Evolutionary conservation across 64 coral and sea anemone genomes (phyloP), one percentile per base, ranked within the genome.

Genomic region (Anthopleura sola): DNA sequence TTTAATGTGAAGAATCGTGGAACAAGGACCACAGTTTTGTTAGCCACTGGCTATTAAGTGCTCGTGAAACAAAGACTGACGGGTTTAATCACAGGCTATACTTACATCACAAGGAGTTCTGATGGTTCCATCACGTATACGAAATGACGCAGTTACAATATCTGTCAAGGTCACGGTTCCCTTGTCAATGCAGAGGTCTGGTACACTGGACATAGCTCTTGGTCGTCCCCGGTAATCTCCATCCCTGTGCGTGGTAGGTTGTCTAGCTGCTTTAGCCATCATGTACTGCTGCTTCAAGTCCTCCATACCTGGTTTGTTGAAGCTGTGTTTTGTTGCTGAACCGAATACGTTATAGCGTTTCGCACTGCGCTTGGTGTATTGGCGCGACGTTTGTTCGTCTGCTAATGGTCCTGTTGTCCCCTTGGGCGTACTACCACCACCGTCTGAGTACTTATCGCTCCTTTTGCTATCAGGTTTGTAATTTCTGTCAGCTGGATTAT

Each of bases 31-130:
- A 44, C 40, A 44, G 40, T 3, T 44, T 44, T 44, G 40, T 44
- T 8, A 44, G 40, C 40, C 40, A 6, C 40, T 44, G 9, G 40
- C 40, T 44, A 44, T 44, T 8, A 44, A 44, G 0, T 44, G 40
- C 40, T 44, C 40, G 9, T 44, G 4, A 44, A 44, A 44, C 4
- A 44, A 44, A 8, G 40, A 44, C 40, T 44, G 4, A 44, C 9
- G 40, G 40, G 4, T 44, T 8, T 44, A 44, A 44, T 3, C 9
- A 44, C 40, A 44, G 40, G 40, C 2, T 44, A n/a, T n/a, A n/a
- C 37, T 28, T 12, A 82, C 87, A 55, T 88, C 87, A 71, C 87
- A 88, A 44, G 87, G 36, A 17, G 87, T 88, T 28, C 20, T 81
- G 0, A 49, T 50, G 58, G 79, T 80, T 20, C 55, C 87, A 29